A percentile compares a stretch with the other conserved stretches of the same genome.
Evolutionary conservation across 2,113 vertebrate species (phyloP).

Genomic region (Nibea albiflora): DNA sequence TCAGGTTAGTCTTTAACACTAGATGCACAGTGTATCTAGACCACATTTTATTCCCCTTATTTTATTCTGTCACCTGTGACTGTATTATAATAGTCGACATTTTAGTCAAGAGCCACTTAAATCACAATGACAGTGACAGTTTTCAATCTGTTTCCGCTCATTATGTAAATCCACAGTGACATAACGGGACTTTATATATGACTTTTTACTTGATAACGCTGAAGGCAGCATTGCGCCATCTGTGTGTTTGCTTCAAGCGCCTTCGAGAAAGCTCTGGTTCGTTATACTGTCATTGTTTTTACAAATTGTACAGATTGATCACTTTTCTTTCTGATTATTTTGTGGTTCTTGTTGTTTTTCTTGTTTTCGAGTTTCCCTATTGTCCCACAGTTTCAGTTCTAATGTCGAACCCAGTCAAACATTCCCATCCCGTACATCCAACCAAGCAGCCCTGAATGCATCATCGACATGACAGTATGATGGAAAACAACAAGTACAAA

Average conservation of each 20-base stretch:
- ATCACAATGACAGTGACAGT: no score
- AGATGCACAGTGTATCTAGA: no score
- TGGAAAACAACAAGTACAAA: no score
- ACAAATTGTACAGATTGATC: not conserved
- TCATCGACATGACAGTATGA: not conserved
- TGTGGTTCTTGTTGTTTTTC: no score
- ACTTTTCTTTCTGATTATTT: not conserved
- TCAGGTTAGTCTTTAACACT: not conserved
- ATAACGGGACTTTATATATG: no score
- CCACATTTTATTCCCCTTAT: no score
- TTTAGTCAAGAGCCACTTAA: no score
- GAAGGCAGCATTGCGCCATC: constrained; percentile 9
- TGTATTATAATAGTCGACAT: no score
- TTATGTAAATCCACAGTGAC: no score
- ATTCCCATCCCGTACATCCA: not conserved
- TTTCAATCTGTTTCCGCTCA: no score
- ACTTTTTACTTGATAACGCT: rapidly evolving
- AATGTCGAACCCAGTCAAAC: not conserved
- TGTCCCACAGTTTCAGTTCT: not conserved
- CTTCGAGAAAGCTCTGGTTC: not conserved
- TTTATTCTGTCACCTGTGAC: no score
- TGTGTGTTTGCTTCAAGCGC: not conserved
- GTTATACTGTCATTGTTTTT: not conserved
- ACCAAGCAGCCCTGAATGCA: not conserved
- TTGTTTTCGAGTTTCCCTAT: not conserved